These are phyloP conservation scores for Chelonus formosanus DNA, from an alignment of 2,888 invertebrate genomes.

Conservation along the genomic window DNA sequence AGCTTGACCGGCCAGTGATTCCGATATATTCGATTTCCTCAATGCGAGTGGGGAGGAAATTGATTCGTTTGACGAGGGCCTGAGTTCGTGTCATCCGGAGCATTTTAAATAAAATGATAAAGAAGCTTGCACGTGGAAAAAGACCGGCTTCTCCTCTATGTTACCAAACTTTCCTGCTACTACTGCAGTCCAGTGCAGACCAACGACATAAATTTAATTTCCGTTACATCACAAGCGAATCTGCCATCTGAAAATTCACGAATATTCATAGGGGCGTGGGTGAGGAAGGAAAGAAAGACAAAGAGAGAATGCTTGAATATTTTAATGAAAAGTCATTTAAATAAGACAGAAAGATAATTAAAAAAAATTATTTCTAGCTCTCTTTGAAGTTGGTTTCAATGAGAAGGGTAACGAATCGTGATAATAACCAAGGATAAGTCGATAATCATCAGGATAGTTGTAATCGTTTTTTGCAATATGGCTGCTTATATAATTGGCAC, in stretches of 20 bases:
- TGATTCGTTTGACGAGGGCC: conserved; percentile 41
- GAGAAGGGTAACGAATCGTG: conserved; percentile 4
- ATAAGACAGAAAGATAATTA: not conserved
- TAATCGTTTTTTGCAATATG: conserved; percentile 2
- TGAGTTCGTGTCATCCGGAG: conserved; percentile 33
- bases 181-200: not conserved
- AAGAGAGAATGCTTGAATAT: too few species aligned
- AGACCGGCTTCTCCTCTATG: not conserved
- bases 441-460: conserved; percentile 11
- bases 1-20: conserved; percentile 36
- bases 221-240: conserved; percentile 12
- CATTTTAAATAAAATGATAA: conserved; percentile 36
- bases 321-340: too few species aligned
- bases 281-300: too few species aligned
- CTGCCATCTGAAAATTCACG: conserved; percentile 19
- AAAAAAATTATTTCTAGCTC: conserved; percentile 1
- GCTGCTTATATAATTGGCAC: conserved; percentile 15
- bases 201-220: conserved; percentile 24
- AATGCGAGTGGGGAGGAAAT: conserved; percentile 47
- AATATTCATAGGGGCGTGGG: not conserved
- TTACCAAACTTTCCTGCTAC: not conserved
- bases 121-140: conserved; percentile 16
- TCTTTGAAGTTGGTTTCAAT: conserved; percentile 7
- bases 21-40: conserved; percentile 51
- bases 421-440: conserved; percentile 21